phyloP scores from a whole-genome alignment of 2,888 invertebrate genomes.

The Apantesis nais region DNA sequence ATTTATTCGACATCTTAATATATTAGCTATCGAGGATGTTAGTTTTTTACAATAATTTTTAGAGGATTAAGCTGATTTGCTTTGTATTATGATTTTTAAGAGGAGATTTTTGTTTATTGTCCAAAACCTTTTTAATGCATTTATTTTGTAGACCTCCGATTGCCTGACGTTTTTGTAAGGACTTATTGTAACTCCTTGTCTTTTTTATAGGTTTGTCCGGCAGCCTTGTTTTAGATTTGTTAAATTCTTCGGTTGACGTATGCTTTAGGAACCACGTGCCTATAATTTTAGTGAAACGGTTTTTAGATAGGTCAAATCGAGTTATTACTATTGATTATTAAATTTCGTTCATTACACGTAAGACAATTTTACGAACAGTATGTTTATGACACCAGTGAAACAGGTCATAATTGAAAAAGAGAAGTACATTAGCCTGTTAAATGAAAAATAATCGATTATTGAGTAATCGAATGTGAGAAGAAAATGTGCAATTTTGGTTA shows the following conservation, averaged over 20 bases:
- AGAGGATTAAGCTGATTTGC: too few relatives aligned
- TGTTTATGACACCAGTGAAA: background rate
- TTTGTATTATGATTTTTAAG: too few relatives aligned
- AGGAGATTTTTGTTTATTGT: too few relatives aligned
- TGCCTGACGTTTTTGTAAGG: slow-evolving; percentile 25
- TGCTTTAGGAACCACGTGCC: slow-evolving; percentile 12
- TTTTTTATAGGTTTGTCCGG: slow-evolving; percentile 6
- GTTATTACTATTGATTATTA: slow-evolving; percentile 6
- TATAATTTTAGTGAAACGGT: slow-evolving; percentile 16
- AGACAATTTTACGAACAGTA: background rate
- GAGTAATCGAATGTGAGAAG: background rate
- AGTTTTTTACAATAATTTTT: too few relatives aligned
- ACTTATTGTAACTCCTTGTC: slow-evolving; percentile 28
- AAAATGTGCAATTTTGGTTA: slow-evolving; percentile 10
- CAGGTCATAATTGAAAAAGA: background rate
- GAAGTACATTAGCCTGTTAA: slow-evolving; percentile 6
- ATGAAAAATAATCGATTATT: background rate
- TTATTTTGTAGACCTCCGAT: slow-evolving; percentile 22
- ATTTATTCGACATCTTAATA: too few relatives aligned
- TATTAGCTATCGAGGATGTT: too few relatives aligned
- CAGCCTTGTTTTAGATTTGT: slow-evolving; percentile 11
- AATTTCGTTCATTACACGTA: background rate
- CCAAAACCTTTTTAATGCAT: slow-evolving; percentile 6
- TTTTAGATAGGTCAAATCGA: background rate
- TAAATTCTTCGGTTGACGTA: slow-evolving; percentile 4